Conservation (phyloP, 1,140 invertebrate genomes). For the Polyergus mexicanus region DNA sequence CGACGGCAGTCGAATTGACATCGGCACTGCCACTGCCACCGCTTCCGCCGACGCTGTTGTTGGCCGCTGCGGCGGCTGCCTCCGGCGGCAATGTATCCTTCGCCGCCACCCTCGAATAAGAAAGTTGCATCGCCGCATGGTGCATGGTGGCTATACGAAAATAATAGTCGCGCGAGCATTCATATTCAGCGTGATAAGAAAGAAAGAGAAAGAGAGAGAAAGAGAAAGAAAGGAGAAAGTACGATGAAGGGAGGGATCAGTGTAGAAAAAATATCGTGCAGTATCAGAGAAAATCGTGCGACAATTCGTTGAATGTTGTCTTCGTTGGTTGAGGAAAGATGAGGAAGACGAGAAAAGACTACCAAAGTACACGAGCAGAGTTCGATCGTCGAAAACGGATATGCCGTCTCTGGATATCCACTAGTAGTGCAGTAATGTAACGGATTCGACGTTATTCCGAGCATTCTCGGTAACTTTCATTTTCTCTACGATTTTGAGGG, state of each 20-base stretch:
- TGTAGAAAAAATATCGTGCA: neutral
- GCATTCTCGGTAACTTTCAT: conserved; percentile 13
- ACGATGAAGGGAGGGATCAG: no score
- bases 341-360: conserved; percentile 18
- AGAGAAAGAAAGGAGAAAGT: neutral
- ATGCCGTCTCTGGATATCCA: conserved; percentile 13
- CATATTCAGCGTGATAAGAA: conserved; percentile 26
- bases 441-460: neutral
- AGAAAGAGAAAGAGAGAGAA: neutral
- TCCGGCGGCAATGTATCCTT: conserved; percentile 84
- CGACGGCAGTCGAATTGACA: conserved; percentile 70
- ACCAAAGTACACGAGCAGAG: conserved; percentile 7
- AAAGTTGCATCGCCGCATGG: neutral
- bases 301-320: conserved; percentile 3
- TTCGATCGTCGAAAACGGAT: conserved; percentile 9
- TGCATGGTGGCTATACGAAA: conserved; percentile 29
- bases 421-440: conserved; percentile 24
- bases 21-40: conserved; percentile 74
- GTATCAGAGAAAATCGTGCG: conserved; percentile 22
- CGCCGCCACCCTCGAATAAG: conserved; percentile 84
- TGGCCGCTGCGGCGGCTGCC: conserved; percentile 80
- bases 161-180: conserved; percentile 39
- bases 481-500: neutral
- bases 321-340: neutral
- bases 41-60: conserved; percentile 80